Evolutionary conservation across 1,140 invertebrate genomes (phyloP).

Genomic region (Bombyx mandarina): DNA sequence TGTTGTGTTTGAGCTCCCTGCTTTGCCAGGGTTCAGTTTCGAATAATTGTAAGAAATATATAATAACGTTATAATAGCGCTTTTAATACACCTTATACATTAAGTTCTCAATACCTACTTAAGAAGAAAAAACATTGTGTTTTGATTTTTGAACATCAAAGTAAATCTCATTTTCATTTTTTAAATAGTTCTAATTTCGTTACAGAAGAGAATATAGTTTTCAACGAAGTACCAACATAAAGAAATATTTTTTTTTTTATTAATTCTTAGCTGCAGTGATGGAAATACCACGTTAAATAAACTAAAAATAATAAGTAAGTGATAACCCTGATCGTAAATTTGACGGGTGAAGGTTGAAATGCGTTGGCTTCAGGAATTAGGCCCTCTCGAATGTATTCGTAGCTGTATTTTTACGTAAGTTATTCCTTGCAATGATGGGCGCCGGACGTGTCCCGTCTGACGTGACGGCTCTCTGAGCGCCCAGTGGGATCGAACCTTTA

Average conservation of each 20-base stretch:
- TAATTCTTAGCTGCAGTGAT: not conserved
- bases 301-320: slow-evolving; percentile 5
- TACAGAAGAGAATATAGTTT: not conserved
- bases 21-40: not conserved
- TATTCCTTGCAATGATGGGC: slow-evolving; percentile 38
- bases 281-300: too few species aligned
- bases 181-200: not conserved
- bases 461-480: slow-evolving; percentile 20
- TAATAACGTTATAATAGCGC: too few species aligned
- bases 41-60: not conserved
- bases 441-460: slow-evolving; percentile 30
- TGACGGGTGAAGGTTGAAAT: slow-evolving; percentile 39
- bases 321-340: slow-evolving; percentile 40
- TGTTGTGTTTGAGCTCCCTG: slow-evolving; percentile 1
- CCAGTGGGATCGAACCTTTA: too few species aligned
- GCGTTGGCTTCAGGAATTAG: slow-evolving; percentile 40
- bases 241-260: not conserved
- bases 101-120: not conserved
- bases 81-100: not conserved
- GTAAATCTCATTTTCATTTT: not conserved
- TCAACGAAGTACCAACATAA: not conserved
- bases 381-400: slow-evolving; percentile 15
- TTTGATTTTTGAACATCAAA: not conserved
- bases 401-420: slow-evolving; percentile 33
- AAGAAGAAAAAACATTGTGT: not conserved